Conservation (phyloP, 1,140 invertebrate genomes). For the Zelostemma sp. region DNA sequence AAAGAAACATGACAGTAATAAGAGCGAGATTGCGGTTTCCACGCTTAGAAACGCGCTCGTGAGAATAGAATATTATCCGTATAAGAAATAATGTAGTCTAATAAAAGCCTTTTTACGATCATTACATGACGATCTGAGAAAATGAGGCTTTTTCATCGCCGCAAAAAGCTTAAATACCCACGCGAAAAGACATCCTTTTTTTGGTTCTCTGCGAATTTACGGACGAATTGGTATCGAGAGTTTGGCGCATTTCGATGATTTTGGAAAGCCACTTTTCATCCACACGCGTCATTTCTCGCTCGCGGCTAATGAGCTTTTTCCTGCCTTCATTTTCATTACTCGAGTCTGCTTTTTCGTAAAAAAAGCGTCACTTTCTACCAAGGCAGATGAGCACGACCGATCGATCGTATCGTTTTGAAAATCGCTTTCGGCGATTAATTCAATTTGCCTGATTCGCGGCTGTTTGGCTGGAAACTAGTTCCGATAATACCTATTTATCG, state of each 20-base stretch:
- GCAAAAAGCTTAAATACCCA: too few species aligned
- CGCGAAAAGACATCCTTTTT: too few species aligned
- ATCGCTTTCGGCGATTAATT: too few species aligned
- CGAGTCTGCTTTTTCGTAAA: too few species aligned
- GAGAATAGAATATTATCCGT: conserved; percentile 31
- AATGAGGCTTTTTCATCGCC: too few species aligned
- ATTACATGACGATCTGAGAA: background rate
- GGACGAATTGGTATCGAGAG: conserved; percentile 24
- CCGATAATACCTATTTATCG: background rate
- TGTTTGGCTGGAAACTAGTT: background rate
- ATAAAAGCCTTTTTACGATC: conserved; percentile 9
- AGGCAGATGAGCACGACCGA: conserved; percentile 18
- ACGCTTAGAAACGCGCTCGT: conserved; percentile 37
- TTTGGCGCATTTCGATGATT: conserved; percentile 41
- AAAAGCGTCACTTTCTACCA: conserved; percentile 44
- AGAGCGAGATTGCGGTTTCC: conserved; percentile 31
- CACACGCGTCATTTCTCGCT: conserved; percentile 6
- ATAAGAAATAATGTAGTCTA: conserved; percentile 12
- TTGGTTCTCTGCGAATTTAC: too few species aligned
- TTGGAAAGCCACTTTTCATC: conserved; percentile 41
- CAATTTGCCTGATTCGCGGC: conserved; percentile 1
- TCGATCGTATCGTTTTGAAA: too few species aligned
- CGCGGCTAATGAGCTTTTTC: conserved; percentile 22
- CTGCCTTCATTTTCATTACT: conserved; percentile 16
- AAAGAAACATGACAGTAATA: conserved; percentile 48